Base-by-base conservation (phyloP, 92 coral and sea anemone species). In the Phenganax stokvisi region DNA sequence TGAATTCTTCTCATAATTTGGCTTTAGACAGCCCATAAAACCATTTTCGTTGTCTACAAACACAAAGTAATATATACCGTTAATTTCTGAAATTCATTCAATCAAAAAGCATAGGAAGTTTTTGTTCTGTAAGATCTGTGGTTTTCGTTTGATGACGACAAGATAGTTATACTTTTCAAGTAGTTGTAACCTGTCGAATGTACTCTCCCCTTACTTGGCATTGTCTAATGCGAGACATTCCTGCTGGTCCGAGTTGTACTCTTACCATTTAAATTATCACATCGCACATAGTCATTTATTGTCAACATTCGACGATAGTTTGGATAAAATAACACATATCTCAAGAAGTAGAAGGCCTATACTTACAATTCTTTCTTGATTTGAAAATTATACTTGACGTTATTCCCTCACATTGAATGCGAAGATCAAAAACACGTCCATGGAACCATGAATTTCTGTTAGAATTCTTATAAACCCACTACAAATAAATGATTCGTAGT, bases 291-390 rank as follows among this genome's bases (percentile, higher is more conserved):
- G 25, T 20, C 25, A 20, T 20, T 20, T 20, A 20, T 20, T 20
- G 25, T 20, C 25, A 20, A 20, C 63, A 58, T 20, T 20, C 63
- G 16, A 58, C 16, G 11, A 68, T 68, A 28, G 53, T 28, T 28
- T 68, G 11, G 7, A 5, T 68, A 28, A 6, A 51, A 6, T 20
- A 65, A 9, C 71, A 65, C 37, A 12, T 15, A 52, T 52, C 10
- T 56, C 12, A 15, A 15, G 20, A 53, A 54, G 8, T 8, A 73
- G 7, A 7, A n/a, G 20, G 44, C 7, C 25, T 44, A 6, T 57
- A 76, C 81, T 76, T 64, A 76, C 81, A 76, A 44, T 76, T 60
- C 37, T 76, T 76, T 64, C 70, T 30, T 44, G 81, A 57, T 53
- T 76, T 76, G 81, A 76, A 76, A 76, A 76, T 52, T 27, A 76